phyloP scores from a whole-genome alignment of 1,140 invertebrate genomes.

The Euura lappo region DNA sequence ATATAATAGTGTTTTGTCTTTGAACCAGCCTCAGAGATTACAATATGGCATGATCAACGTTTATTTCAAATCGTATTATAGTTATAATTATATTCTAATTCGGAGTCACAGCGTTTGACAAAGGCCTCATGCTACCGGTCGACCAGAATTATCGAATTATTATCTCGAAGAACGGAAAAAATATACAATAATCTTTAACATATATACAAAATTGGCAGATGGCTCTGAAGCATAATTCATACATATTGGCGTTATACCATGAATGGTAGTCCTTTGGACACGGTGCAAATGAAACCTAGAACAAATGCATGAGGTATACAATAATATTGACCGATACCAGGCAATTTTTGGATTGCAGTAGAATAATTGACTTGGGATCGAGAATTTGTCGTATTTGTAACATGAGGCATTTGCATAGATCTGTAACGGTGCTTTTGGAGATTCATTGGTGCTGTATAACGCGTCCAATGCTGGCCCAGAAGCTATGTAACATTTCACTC shows the following conservation, averaged over 20 bases:
- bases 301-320: too few relatives aligned
- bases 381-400: slow-evolving; percentile 38
- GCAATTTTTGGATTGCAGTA: background rate
- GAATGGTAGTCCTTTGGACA: background rate
- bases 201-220: background rate
- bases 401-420: slow-evolving; percentile 26
- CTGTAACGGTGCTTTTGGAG: slow-evolving; percentile 32
- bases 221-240: background rate
- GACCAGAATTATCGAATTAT: background rate
- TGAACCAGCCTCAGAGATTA: background rate
- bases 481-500: slow-evolving; percentile 39
- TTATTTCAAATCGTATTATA: background rate
- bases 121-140: background rate
- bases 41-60: background rate
- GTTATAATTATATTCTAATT: background rate
- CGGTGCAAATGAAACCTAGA: background rate
- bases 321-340: too few relatives aligned
- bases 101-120: background rate
- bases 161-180: background rate
- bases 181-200: too few relatives aligned
- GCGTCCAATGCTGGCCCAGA: background rate
- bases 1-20: background rate
- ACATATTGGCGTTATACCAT: background rate
- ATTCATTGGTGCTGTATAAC: background rate
- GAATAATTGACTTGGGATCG: background rate